phyloP scores from a whole-genome alignment of 2,797 vertebrate species.

The Sternarchorhynchus goeldii region DNA sequence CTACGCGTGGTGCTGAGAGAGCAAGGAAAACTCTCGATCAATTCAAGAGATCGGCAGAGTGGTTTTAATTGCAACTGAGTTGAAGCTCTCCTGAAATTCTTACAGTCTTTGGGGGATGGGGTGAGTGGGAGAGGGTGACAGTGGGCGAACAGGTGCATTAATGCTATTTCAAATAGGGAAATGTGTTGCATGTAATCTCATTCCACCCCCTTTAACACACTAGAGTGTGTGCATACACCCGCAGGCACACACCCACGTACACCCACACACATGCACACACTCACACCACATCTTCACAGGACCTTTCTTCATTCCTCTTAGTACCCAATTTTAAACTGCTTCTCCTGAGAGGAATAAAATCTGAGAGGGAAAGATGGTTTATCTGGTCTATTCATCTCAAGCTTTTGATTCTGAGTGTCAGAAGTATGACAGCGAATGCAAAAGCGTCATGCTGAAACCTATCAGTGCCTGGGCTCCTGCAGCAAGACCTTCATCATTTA shows the following conservation, averaged over 20 bases:
- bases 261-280: too few relatives aligned
- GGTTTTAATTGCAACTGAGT: neutral
- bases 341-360: neutral
- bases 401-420: neutral
- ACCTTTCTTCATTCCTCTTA: too few relatives aligned
- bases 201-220: neutral
- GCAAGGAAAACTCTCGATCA: neutral
- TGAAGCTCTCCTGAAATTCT: conserved; percentile 3
- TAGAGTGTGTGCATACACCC: neutral
- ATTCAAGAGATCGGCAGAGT: neutral
- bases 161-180: conserved; percentile 5
- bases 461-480: neutral
- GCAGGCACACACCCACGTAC: too few relatives aligned
- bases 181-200: conserved; percentile 2
- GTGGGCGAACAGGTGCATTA: neutral
- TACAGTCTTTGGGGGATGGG: neutral
- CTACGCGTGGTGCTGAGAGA: neutral
- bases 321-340: too few relatives aligned
- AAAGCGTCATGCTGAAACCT: neutral
- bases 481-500: neutral
- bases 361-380: neutral
- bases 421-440: neutral
- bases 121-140: neutral
- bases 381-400: neutral
- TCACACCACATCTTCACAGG: too few relatives aligned